These are phyloP conservation scores for Amblyornis subalaris DNA, from an alignment of 2,113 vertebrate species.

Conservation along the genomic window DNA sequence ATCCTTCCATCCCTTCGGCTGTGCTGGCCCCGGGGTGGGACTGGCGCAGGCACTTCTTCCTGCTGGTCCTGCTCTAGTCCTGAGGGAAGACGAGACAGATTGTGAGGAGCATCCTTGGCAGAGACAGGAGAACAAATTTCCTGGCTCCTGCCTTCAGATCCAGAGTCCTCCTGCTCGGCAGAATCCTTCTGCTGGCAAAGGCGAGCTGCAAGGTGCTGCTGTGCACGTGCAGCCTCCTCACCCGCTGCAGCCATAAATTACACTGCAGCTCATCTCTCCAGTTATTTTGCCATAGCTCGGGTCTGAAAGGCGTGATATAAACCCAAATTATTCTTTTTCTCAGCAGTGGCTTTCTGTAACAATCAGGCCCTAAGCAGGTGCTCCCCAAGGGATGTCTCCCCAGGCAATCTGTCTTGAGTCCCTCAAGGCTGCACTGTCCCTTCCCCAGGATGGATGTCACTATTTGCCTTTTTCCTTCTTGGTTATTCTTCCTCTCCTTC, in stretches of 20 bases:
- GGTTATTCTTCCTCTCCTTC: neutral
- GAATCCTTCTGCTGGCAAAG: neutral
- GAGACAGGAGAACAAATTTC: neutral
- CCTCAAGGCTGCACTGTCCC: neutral
- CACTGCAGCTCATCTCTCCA: neutral
- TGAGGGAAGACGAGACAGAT: neutral
- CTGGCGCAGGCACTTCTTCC: fast-evolving
- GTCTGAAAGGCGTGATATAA: neutral
- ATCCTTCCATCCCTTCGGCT: neutral
- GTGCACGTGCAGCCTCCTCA: neutral
- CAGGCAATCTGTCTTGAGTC: fast-evolving
- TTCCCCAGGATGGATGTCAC: fast-evolving
- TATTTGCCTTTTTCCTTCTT: neutral
- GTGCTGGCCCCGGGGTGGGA: neutral
- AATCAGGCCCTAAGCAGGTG: neutral
- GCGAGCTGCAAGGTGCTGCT: neutral
- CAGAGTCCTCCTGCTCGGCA: neutral
- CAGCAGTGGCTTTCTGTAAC: neutral
- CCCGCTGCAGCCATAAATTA: neutral
- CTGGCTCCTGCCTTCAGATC: neutral
- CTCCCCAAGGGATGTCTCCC: neutral
- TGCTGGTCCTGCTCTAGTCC: neutral
- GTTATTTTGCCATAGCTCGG: neutral
- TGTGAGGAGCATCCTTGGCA: neutral
- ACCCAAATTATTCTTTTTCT: neutral